Conservation (phyloP, 2,797 vertebrate genomes). For the Cirrhinus molitorella region DNA sequence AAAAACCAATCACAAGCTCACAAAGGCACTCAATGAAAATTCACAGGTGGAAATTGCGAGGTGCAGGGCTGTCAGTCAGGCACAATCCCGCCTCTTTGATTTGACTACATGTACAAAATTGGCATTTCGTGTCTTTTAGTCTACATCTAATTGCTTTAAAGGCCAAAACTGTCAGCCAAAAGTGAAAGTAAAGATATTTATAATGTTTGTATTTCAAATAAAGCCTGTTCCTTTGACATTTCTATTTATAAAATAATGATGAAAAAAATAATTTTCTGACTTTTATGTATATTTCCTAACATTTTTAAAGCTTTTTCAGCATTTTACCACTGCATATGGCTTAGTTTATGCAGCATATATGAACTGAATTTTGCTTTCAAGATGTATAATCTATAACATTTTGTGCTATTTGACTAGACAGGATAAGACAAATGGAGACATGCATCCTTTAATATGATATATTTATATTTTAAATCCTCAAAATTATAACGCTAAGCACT, state of each 20-base stretch:
- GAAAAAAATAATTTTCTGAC: too few species aligned
- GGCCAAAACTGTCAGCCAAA: not conserved
- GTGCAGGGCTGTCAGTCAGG: constrained; percentile 21
- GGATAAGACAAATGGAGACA: not conserved
- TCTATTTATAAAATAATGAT: not conserved
- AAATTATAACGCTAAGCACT: not conserved
- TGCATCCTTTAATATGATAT: not conserved
- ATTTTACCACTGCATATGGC: not conserved
- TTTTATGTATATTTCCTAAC: not conserved
- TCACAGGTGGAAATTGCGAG: not conserved
- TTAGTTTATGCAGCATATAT: not conserved
- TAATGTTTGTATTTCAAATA: not conserved
- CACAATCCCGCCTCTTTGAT: not conserved
- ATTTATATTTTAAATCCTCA: not conserved
- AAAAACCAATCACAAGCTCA: constrained; percentile 16
- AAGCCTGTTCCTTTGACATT: not conserved
- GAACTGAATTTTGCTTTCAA: not conserved
- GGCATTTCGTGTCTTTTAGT: not conserved
- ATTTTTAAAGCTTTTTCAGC: not conserved
- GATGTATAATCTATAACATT: not conserved
- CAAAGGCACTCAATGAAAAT: not conserved
- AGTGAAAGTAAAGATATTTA: not conserved
- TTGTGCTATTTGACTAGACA: constrained; percentile 1
- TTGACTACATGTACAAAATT: not conserved
- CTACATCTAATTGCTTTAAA: not conserved